Conservation (phyloP, 2,888 invertebrate genomes). For the Globia sparganii region DNA sequence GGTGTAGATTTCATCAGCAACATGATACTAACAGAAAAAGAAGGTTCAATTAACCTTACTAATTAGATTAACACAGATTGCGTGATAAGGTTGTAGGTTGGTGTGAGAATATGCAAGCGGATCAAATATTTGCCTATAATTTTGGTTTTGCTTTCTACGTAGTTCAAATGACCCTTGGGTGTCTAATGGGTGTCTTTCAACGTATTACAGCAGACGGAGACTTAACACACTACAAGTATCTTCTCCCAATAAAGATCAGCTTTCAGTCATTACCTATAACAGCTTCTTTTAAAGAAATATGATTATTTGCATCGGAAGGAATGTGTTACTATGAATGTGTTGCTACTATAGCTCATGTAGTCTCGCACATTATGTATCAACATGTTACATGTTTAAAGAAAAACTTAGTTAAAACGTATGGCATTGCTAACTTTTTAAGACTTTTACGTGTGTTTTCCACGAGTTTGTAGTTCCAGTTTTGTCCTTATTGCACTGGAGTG, state of each 20-base stretch:
- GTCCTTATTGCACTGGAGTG: constrained; percentile 17
- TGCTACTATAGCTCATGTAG: not conserved
- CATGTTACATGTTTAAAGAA: not conserved
- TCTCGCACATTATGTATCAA: not conserved
- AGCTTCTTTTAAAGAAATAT: not conserved
- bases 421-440: constrained; percentile 31
- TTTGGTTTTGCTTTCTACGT: not conserved
- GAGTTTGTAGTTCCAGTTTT: constrained; percentile 3
- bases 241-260: no score
- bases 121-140: not conserved
- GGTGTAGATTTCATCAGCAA: constrained; percentile 22
- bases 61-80: constrained; percentile 39
- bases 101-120: not conserved
- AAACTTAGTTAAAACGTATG: constrained; percentile 9
- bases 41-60: constrained; percentile 26
- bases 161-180: not conserved
- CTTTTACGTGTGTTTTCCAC: constrained; percentile 30
- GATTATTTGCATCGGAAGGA: not conserved
- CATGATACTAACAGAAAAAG: not conserved
- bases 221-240: no score
- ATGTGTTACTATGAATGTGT: no score
- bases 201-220: no score
- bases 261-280: not conserved
- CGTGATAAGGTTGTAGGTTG: constrained; percentile 5
- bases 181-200: no score